Evolutionary conservation across 2,797 vertebrate genomes (phyloP).

Genomic region (Threskiornis aethiopicus): DNA sequence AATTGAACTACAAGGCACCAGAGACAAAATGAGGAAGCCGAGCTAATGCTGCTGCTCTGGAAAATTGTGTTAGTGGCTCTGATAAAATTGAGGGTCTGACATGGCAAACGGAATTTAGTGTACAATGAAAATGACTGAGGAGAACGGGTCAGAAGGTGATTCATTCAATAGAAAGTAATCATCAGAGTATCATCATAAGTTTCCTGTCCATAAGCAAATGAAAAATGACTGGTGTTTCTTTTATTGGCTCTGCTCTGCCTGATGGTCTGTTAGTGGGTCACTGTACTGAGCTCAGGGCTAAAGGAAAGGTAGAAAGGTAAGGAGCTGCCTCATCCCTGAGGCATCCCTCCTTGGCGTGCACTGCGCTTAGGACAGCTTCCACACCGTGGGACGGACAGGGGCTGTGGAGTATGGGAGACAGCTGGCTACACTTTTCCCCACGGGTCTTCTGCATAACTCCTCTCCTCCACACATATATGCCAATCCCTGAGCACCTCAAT

Average conservation of each 20-base stretch:
- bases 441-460: neutral
- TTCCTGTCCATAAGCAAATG: constrained; percentile 34
- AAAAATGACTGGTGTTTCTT: neutral
- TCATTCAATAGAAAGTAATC: constrained; percentile 60
- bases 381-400: accelerated
- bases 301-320: neutral
- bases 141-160: constrained; percentile 25
- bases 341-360: neutral
- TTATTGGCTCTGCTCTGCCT: neutral
- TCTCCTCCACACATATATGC: accelerated
- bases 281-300: neutral
- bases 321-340: neutral
- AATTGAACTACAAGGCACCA: constrained; percentile 53
- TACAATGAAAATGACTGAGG: constrained; percentile 49
- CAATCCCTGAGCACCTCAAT: neutral
- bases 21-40: constrained; percentile 47
- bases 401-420: neutral
- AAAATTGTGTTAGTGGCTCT: constrained; percentile 54
- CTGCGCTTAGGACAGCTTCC: neutral
- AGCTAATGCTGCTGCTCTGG: constrained; percentile 54
- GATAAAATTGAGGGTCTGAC: constrained; percentile 53
- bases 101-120: constrained; percentile 33
- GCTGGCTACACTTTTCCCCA: accelerated
- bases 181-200: constrained; percentile 6
- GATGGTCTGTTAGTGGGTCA: neutral